phyloP scores from a whole-genome alignment of 35 echinoderm and acorn worm genomes.

The Chiridota heheva region DNA sequence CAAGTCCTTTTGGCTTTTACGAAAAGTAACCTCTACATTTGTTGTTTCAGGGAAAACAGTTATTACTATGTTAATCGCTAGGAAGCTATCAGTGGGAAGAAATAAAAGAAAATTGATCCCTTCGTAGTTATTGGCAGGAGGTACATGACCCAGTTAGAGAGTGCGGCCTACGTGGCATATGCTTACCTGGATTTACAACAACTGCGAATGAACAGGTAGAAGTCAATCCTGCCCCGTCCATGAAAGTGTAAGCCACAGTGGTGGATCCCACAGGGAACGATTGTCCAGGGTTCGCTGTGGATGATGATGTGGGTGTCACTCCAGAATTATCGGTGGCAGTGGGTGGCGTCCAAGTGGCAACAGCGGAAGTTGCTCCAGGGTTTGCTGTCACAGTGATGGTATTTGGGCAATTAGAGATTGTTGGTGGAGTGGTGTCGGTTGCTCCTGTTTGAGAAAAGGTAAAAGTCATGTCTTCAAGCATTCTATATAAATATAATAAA shows the following conservation, averaged over 20 bases:
- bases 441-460: no score
- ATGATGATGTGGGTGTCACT: conserved; percentile 14
- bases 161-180: no score
- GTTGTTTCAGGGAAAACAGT: no score
- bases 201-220: conserved; percentile 47
- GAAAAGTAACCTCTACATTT: no score
- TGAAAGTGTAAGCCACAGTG: conserved; percentile 23
- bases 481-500: no score
- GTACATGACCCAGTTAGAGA: no score
- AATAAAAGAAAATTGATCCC: no score
- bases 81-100: no score
- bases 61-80: no score
- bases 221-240: conserved; percentile 35
- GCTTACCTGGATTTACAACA: conserved; percentile 19
- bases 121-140: no score
- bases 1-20: no score
- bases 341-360: neutral
- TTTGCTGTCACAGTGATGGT: conserved; percentile 4
- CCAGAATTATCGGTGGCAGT: conserved; percentile 66
- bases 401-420: conserved; percentile 13
- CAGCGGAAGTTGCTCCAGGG: neutral
- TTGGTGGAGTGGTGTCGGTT: neutral
- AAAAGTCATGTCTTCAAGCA: no score
- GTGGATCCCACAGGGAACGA: conserved; percentile 39
- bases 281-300: conserved; percentile 11